These are phyloP conservation scores for Ips nitidus DNA, from an alignment of 1,140 invertebrate genomes.

Conservation along the genomic window DNA sequence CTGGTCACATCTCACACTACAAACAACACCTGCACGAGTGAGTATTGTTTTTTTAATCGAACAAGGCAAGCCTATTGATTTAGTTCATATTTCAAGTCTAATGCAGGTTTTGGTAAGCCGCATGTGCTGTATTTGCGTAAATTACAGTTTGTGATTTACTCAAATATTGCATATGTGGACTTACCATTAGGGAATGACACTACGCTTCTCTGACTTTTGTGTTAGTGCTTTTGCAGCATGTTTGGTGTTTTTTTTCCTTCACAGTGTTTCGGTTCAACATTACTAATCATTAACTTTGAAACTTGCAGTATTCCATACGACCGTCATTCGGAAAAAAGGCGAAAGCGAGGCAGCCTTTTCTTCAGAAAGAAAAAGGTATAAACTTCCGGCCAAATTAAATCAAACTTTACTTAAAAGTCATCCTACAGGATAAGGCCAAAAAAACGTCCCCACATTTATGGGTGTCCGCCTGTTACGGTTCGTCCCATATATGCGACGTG, in stretches of 20 bases:
- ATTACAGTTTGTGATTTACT: too few species aligned
- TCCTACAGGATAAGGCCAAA: slow-evolving; percentile 65
- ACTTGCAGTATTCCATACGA: slow-evolving; percentile 68
- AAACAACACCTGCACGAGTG: slow-evolving; percentile 55
- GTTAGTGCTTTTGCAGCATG: slow-evolving; percentile 15
- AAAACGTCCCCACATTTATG: slow-evolving; percentile 72
- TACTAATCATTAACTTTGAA: background rate
- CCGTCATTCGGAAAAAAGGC: slow-evolving; percentile 77
- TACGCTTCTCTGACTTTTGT: too few species aligned
- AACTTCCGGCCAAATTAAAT: background rate
- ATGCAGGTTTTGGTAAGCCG: too few species aligned
- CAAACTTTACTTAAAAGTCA: slow-evolving; percentile 4
- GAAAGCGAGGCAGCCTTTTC: slow-evolving; percentile 85
- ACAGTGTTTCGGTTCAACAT: slow-evolving; percentile 1
- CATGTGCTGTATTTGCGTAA: too few species aligned
- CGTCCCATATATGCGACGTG: slow-evolving; percentile 76
- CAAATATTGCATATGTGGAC: too few species aligned
- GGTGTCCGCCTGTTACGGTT: slow-evolving; percentile 70
- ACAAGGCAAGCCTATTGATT: too few species aligned
- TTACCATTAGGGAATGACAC: too few species aligned
- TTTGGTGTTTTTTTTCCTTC: slow-evolving; percentile 9
- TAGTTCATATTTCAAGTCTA: too few species aligned
- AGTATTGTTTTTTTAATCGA: slow-evolving; percentile 51
- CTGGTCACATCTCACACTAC: slow-evolving; percentile 43
- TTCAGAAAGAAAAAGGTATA: slow-evolving; percentile 84